Base-by-base conservation (phyloP, 2,888 invertebrate species). In the Oscheius sp. region DNA sequence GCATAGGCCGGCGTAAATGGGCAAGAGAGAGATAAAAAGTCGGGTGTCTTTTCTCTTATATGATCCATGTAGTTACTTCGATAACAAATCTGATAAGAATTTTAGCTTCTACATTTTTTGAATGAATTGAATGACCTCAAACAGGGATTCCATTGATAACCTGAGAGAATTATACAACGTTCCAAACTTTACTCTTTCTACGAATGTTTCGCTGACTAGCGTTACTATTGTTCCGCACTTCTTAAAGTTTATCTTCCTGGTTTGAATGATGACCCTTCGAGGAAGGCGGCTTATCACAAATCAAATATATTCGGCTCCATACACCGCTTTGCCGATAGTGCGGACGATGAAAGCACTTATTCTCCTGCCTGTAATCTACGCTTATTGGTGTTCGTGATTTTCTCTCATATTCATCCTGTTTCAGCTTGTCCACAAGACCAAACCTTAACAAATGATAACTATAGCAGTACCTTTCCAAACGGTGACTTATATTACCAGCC, bases 231-330 rank as follows among this genome's bases (percentile, higher is more conserved):
- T 17, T 17, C 17, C n/a, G 8, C 47, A 47, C 24, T 47, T 47
- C 47, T 24, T 20, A 4, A 2, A 47, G 47, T 47, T 47, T 47
- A 24, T 20, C 8, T 9, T 24, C 20, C 5, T 47, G 47, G 47
- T 20, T 14, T 47, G n/a, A 33, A 33, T 36, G 9, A 33, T 54
- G 54, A 32, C 54, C 36, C n/a, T 54, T 54, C 54, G 33, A 54
- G 33, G 51, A 51, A 54, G 33, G 33, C 54, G 17, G 22, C 44
- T 59, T 59, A 59, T 59, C 59, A 44, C 59, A 59, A 28, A 24
- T 59, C 59, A 59, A 59, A 59, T 17, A 59, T 17, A 24, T 59
- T 14, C 59, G 44, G 14, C n/a, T 44, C 41, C 41, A 44, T 22
- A 38, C 2, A 8, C 56, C 33, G 32, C 17, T 54, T 5, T 6